phyloP scores from a whole-genome alignment of 2,888 invertebrate genomes.

The Horisme vitalbata region DNA sequence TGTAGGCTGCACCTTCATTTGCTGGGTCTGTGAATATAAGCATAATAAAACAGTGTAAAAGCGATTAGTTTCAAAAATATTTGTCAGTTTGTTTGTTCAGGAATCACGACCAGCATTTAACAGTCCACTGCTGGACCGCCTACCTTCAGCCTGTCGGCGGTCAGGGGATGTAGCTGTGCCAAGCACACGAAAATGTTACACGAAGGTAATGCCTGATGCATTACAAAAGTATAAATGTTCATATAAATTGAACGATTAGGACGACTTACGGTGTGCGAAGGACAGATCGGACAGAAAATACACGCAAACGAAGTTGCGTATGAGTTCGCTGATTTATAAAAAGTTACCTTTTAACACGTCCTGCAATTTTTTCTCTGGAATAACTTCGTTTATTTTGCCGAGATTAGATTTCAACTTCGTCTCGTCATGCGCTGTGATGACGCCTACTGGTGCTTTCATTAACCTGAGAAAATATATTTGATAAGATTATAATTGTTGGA shows the following conservation, averaged over 20 bases:
- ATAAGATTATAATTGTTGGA: too few species aligned
- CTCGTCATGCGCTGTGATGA: constrained; percentile 39
- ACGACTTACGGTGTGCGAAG: too few species aligned
- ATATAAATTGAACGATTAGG: too few species aligned
- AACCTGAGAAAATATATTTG: constrained; percentile 46
- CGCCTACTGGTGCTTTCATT: constrained; percentile 49
- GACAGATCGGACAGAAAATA: not conserved
- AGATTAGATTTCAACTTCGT: constrained; percentile 39
- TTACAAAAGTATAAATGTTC: too few species aligned
- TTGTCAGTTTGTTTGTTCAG: too few species aligned
- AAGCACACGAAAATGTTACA: too few species aligned
- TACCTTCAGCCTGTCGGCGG: too few species aligned
- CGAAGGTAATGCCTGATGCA: too few species aligned
- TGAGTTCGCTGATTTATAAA: not conserved
- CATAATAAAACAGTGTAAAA: not conserved
- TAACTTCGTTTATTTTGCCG: constrained; percentile 42
- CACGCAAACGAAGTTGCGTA: not conserved
- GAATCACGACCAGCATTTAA: not conserved
- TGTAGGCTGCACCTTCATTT: constrained; percentile 53
- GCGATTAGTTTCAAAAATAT: too few species aligned
- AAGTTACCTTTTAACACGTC: constrained; percentile 47
- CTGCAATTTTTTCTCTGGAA: constrained; percentile 54
- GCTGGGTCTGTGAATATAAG: constrained; percentile 43
- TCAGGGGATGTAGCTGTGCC: too few species aligned
- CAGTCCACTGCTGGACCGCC: not conserved